A percentile compares a stretch with the other conserved stretches of the same genome.
These are phyloP conservation scores for Cnemophilus loriae DNA, from an alignment of 2,113 vertebrate genomes.

Conservation along the genomic window DNA sequence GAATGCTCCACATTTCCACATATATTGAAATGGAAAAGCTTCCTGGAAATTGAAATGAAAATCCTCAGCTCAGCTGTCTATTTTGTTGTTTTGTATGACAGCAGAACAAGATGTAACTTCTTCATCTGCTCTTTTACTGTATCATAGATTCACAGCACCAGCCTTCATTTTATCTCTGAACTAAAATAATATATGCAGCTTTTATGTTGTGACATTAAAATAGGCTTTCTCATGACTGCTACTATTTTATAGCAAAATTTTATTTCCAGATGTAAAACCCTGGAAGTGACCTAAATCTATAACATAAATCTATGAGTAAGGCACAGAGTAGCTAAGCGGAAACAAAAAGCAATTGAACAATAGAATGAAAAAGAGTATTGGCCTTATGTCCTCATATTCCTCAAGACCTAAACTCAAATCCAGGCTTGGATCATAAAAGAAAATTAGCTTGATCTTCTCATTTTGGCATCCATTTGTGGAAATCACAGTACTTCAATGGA, in stretches of 20 bases:
- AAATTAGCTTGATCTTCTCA: slow-evolving; percentile 9
- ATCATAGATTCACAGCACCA: background rate
- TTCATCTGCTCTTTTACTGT: background rate
- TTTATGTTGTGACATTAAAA: slow-evolving; percentile 40
- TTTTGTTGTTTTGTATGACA: background rate
- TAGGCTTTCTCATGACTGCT: slow-evolving; percentile 13
- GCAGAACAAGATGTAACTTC: background rate
- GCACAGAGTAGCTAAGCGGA: background rate
- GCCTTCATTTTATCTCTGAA: slow-evolving; percentile 7
- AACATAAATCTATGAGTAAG: background rate
- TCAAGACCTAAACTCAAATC: background rate
- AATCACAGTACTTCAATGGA: background rate
- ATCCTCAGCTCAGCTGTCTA: background rate
- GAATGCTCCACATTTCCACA: background rate
- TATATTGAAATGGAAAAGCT: background rate
- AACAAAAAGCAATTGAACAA: slow-evolving; percentile 1
- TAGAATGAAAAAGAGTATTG: background rate
- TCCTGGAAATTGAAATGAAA: background rate
- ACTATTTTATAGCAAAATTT: slow-evolving; percentile 7
- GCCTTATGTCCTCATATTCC: background rate
- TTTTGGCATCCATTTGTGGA: slow-evolving; percentile 14
- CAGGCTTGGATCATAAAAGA: background rate
- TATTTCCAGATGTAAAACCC: slow-evolving; percentile 34
- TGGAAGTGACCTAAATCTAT: slow-evolving; percentile 9
- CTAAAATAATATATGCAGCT: slow-evolving; percentile 25